Evolutionary conservation across 2,113 vertebrate species (phyloP).

Genomic region (Neogobius melanostomus): DNA sequence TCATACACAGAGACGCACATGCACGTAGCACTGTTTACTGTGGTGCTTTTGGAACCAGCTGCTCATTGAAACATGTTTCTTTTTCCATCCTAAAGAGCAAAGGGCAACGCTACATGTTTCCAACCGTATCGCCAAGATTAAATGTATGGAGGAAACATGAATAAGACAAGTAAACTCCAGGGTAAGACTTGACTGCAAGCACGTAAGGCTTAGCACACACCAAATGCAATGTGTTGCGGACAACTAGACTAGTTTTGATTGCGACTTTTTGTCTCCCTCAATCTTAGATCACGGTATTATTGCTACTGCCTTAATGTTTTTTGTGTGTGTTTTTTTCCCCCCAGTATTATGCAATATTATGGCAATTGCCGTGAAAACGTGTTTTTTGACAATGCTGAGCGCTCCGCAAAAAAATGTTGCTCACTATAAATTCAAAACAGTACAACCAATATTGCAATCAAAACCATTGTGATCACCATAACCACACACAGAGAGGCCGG

Average conservation of each 20-base stretch:
- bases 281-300: too few species aligned
- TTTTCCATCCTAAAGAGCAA: slow-evolving; percentile 74
- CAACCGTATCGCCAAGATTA: neutral
- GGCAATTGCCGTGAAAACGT: too few species aligned
- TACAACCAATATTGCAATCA: neutral
- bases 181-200: neutral
- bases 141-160: slow-evolving; percentile 2
- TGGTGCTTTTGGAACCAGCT: slow-evolving; percentile 65
- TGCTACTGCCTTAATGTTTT: too few species aligned
- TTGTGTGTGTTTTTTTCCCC: too few species aligned
- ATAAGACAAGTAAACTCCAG: neutral
- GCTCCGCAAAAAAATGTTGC: too few species aligned
- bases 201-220: too few species aligned
- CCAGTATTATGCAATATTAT: too few species aligned
- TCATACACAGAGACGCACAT: slow-evolving; percentile 38
- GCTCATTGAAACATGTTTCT: slow-evolving; percentile 78
- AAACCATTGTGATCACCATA: neutral
- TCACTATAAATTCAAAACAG: too few species aligned
- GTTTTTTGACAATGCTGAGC: too few species aligned
- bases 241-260: too few species aligned
- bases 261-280: too few species aligned
- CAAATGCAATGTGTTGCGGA: too few species aligned
- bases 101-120: slow-evolving; percentile 65
- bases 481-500: neutral
- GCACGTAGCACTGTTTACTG: slow-evolving; percentile 68